Conservation (phyloP, 2,888 invertebrate species). For the Diplazon laetatorius region DNA sequence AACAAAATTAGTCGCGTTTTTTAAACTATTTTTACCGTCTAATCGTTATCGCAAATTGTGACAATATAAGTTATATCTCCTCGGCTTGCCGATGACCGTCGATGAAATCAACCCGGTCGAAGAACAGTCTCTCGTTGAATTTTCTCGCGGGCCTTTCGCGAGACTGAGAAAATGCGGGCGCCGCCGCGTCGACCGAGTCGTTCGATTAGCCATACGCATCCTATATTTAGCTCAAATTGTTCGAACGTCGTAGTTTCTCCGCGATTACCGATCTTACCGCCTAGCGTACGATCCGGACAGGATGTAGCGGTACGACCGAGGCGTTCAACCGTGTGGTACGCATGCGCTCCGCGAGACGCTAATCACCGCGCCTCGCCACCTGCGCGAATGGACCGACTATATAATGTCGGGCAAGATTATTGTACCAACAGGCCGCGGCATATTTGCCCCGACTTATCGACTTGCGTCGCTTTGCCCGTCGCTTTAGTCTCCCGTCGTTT, state of each 20-base stretch:
- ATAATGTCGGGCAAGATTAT: neutral
- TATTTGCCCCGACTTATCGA: no score
- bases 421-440: no score
- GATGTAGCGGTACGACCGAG: slow-evolving; percentile 44
- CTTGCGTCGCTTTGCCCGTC: no score
- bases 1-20: no score
- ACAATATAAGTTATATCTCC: no score
- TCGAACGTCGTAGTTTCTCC: slow-evolving; percentile 75
- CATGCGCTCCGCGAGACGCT: neutral
- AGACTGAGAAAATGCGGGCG: no score
- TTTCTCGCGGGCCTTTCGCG: neutral
- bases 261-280: slow-evolving; percentile 72
- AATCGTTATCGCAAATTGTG: no score
- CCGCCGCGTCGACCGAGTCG: neutral
- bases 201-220: slow-evolving; percentile 51
- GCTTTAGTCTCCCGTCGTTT: no score
- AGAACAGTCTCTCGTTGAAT: no score
- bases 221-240: slow-evolving; percentile 79
- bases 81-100: no score
- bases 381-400: slow-evolving; percentile 8
- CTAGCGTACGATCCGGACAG: slow-evolving; percentile 42
- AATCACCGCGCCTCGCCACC: neutral
- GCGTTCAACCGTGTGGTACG: neutral
- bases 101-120: no score
- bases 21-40: no score